These are phyloP conservation scores for Xiphophorus hellerii DNA, from an alignment of 2,113 vertebrate species.

Conservation along the genomic window DNA sequence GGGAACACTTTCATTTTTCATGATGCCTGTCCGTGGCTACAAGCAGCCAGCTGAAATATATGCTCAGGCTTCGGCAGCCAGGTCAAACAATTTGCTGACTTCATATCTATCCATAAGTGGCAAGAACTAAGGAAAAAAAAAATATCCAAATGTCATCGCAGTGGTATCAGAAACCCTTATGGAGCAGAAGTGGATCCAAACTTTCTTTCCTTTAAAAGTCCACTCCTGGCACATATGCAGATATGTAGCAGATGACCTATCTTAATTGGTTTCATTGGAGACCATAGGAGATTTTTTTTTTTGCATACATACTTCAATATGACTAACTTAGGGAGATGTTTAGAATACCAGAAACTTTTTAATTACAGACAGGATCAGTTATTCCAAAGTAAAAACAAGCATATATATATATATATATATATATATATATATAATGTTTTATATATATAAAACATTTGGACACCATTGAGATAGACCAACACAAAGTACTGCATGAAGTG, in stretches of 20 bases:
- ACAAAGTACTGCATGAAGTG: too few relatives aligned
- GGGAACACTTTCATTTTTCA: conserved; percentile 44
- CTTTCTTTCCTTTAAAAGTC: conserved; percentile 19
- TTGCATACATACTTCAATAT: conserved; percentile 8
- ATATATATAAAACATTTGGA: too few relatives aligned
- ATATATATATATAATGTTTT: too few relatives aligned
- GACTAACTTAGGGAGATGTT: conserved; percentile 32
- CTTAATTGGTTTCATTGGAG: conserved; percentile 68
- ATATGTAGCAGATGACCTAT: conserved; percentile 59
- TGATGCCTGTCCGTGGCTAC: conserved; percentile 35
- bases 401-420: too few relatives aligned
- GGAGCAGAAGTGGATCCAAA: conserved; percentile 29
- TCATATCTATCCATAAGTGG: conserved; percentile 29
- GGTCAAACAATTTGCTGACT: conserved; percentile 55
- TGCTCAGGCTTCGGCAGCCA: conserved; percentile 34
- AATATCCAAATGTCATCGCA: conserved; percentile 29
- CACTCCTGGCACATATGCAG: conserved; percentile 50
- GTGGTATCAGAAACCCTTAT: conserved; percentile 42
- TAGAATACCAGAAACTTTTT: conserved; percentile 40
- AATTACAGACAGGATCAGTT: neutral
- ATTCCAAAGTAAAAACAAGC: too few relatives aligned
- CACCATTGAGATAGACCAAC: too few relatives aligned
- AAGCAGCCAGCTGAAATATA: conserved; percentile 54
- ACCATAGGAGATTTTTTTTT: conserved; percentile 12
- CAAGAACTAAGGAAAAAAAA: conserved; percentile 19